Conservation (phyloP, 2,797 vertebrate species). For the Protosalanx chinensis region DNA sequence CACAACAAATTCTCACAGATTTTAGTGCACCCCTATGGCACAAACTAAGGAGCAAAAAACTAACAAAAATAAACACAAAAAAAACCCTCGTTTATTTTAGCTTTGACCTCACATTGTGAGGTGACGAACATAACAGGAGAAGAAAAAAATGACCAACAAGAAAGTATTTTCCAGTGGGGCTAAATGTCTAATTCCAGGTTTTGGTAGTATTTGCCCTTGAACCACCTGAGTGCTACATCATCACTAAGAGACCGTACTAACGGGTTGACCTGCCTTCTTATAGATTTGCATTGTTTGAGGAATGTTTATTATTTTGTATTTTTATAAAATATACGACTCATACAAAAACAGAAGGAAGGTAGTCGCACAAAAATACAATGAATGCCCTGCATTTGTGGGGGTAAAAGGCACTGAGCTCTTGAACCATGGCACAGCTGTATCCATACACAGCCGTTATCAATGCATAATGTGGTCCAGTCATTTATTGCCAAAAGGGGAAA, state of each 20-base stretch:
- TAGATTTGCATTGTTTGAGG: constrained; percentile 61
- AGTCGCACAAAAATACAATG: constrained; percentile 60
- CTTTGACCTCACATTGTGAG: constrained; percentile 44
- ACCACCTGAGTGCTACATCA: constrained; percentile 62
- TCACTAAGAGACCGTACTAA: constrained; percentile 49
- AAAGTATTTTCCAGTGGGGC: constrained; percentile 53
- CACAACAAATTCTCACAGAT: constrained; percentile 59
- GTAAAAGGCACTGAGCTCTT: constrained; percentile 44
- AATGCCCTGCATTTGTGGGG: constrained; percentile 49
- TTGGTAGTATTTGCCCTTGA: constrained; percentile 61
- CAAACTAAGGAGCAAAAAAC: constrained; percentile 39
- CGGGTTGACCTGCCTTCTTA: constrained; percentile 53
- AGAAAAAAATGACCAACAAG: constrained; percentile 33
- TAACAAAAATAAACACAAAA: background rate
- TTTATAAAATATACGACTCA: constrained; percentile 34
- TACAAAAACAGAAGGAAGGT: constrained; percentile 49
- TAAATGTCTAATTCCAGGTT: constrained; percentile 37
- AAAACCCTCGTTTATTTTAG: background rate
- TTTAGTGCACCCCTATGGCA: constrained; percentile 66
- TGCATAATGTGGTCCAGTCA: constrained; percentile 52
- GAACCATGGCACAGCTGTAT: constrained; percentile 40
- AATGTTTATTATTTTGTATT: constrained; percentile 57
- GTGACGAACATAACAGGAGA: constrained; percentile 47
- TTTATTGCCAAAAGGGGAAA: background rate
- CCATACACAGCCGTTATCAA: constrained; percentile 14